Base-by-base conservation (phyloP, 2,888 invertebrate species). In the Psococerastis gibbosa region DNA sequence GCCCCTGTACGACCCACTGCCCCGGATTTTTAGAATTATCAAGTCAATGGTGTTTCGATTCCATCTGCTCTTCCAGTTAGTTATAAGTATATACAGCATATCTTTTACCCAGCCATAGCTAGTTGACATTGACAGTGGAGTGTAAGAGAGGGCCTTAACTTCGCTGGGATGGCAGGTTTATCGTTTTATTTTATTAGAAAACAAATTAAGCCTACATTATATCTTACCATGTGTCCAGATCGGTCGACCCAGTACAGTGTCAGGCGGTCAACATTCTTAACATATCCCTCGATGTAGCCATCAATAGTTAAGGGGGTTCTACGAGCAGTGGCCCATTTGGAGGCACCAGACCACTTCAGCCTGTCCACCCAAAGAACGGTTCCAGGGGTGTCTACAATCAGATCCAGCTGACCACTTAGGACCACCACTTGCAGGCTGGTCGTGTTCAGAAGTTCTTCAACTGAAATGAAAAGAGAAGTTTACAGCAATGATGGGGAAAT, bases 311-410 rank as follows among this genome's bases (percentile, higher is more conserved):
- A 65, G 0, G 73, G 69, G 0, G 50, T 48, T 41, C 80, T 68
- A 1, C 57, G 49, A 1, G 76, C 62, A 1, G 58, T 58, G 33
- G 61, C 59, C 68, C 79, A 89, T 1, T 58, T 57, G 1, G 63
- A 56, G 27, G 71, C 68, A 17, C 70, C 69, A 4, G 60, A 56
- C 80, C 78, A 84, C 9, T 70, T 61, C 48, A 88, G 64, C 6
- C 68, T 67, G 45, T 79, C 70, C 2, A 85, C 73, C 85, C 87
- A 89, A 23, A 69, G 62, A 22, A 78, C 67, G 45, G 79, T 79
- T 72, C 85, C 87, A 50, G 79, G 72, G 13, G 84, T 83, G 52
- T 79, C 76, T 48, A 83, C 83, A 54, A 88, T 85, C 15, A 88
- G 67, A 60, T 89, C 88, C 48, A 88, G 65, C 54, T 87, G 84